Percentiles rank a stretch among this genome's conserved stretches.
Evolutionary conservation across 2,797 vertebrate species (phyloP).

Genomic region (Clarias fuscus): DNA sequence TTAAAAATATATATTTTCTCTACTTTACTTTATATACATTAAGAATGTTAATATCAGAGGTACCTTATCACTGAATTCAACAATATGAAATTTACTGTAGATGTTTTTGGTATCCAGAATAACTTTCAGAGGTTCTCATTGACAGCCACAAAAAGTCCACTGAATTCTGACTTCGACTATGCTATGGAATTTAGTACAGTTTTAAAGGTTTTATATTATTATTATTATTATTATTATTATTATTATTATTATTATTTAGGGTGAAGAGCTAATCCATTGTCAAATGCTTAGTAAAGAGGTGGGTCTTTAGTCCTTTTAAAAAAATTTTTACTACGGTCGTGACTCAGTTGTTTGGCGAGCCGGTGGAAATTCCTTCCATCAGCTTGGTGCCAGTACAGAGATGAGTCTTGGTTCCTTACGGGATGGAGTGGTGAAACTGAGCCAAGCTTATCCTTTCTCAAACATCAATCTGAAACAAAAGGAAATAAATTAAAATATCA

Average conservation of each 20-base stretch:
- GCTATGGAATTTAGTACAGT: background rate
- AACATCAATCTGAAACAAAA: background rate
- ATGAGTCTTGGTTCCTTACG: background rate
- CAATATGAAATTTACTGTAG: background rate
- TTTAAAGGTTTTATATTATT: background rate
- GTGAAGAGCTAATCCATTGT: background rate
- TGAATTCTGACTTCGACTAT: background rate
- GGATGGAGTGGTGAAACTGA: background rate
- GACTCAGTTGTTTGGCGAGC: background rate
- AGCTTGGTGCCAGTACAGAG: background rate
- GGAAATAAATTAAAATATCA: background rate
- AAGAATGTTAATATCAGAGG: background rate
- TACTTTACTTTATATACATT: background rate
- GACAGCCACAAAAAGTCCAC: background rate
- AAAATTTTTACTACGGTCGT: background rate
- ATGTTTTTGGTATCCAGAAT: background rate
- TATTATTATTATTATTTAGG: background rate
- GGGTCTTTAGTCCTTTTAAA: background rate
- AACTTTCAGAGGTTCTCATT: background rate
- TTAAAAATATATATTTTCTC: no score
- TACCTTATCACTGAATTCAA: background rate
- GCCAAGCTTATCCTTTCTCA: background rate
- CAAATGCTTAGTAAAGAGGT: background rate
- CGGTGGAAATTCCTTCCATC: background rate
- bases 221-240: no score